A percentile compares a stretch with the other conserved stretches of the same genome.
Evolutionary conservation across 2,797 vertebrate genomes (phyloP).

Genomic region (Notamacropus eugenii): DNA sequence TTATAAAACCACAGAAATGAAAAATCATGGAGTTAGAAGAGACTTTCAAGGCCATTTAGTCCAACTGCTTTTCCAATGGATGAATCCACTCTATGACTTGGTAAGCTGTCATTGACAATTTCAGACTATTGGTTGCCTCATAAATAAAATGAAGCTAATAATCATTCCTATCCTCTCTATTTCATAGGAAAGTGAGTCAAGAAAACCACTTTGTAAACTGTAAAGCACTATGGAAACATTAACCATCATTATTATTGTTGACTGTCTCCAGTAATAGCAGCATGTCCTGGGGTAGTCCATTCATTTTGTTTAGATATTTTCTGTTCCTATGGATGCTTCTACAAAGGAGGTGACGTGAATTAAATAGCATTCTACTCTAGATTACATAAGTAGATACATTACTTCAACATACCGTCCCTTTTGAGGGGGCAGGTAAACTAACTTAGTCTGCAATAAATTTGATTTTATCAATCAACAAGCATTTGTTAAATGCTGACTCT

Average conservation of each 20-base stretch:
- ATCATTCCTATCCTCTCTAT: neutral
- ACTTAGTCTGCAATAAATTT: neutral
- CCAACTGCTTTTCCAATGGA: neutral
- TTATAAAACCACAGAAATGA: neutral
- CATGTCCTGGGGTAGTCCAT: neutral
- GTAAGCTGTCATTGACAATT: neutral
- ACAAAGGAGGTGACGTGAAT: neutral
- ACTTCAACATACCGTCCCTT: neutral
- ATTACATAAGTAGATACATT: neutral
- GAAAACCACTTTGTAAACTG: neutral
- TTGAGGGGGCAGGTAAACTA: neutral
- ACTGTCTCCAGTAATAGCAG: neutral
- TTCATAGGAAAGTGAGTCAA: neutral
- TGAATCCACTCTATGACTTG: neutral
- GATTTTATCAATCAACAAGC: neutral
- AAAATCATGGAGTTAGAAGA: neutral
- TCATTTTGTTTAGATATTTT: neutral
- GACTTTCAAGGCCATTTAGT: neutral
- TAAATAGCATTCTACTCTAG: neutral
- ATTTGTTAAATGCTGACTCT: neutral
- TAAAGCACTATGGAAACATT: neutral
- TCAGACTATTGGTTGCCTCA: neutral
- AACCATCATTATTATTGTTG: neutral
- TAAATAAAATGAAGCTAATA: neutral
- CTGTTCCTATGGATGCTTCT: neutral